Conservation (phyloP, 2,797 vertebrate genomes). For the Squalus acanthias region DNA sequence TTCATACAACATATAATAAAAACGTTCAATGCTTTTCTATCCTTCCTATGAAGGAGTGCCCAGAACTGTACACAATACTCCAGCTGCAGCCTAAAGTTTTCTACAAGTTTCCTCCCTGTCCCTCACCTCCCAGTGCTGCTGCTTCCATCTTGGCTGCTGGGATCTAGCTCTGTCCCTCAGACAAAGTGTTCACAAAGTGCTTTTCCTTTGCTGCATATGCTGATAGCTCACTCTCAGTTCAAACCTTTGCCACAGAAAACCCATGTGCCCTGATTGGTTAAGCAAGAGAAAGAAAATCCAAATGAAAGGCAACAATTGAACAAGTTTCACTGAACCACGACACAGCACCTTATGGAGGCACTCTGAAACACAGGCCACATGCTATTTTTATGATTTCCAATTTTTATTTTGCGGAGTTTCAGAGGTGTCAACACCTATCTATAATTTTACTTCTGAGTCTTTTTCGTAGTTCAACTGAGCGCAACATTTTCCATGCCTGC, state of each 20-base stretch:
- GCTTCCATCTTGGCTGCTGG: not conserved
- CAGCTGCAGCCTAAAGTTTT: not conserved
- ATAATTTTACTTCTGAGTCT: not conserved
- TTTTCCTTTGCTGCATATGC: not conserved
- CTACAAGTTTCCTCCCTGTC: not conserved
- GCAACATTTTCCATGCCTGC: not conserved
- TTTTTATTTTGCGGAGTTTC: not conserved
- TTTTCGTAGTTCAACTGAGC: not conserved
- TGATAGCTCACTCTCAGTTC: not conserved
- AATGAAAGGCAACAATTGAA: not conserved
- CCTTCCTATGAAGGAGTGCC: not conserved
- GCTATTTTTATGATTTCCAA: too few relatives aligned
- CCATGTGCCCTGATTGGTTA: not conserved
- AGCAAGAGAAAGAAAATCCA: not conserved
- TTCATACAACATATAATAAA: not conserved
- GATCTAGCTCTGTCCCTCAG: not conserved
- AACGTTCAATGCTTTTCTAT: not conserved
- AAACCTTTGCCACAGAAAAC: not conserved
- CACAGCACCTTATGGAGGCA: not conserved
- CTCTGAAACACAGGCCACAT: not conserved
- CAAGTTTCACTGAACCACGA: not conserved
- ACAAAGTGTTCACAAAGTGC: not conserved
- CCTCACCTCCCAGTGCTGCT: not conserved
- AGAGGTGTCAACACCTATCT: not conserved
- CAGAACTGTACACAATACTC: not conserved